These are phyloP conservation scores for Cotesia typhae DNA, from an alignment of 1,140 invertebrate genomes.

Conservation along the genomic window DNA sequence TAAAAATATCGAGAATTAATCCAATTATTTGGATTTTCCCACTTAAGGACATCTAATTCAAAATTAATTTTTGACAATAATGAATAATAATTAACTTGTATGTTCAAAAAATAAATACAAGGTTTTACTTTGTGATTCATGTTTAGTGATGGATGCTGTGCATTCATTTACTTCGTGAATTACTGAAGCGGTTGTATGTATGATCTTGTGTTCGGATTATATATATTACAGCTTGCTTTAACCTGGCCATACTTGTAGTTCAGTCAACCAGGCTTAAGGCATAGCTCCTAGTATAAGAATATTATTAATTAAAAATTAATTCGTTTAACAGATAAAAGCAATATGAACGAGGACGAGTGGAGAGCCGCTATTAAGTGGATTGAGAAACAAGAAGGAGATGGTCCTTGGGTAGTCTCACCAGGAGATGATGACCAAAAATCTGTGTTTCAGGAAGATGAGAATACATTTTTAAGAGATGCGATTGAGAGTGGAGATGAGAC, in stretches of 20 bases:
- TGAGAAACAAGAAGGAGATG: conserved; percentile 15
- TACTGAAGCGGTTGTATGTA: conserved; percentile 16
- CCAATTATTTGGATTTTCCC: too few relatives aligned
- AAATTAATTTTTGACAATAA: too few relatives aligned
- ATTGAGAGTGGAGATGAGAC: not conserved
- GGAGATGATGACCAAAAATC: conserved; percentile 7
- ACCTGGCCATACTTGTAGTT: conserved; percentile 27
- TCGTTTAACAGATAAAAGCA: conserved; percentile 15
- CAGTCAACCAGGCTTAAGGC: conserved; percentile 11
- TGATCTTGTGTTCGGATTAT: conserved; percentile 26
- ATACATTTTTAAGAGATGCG: not conserved
- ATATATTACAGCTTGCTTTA: conserved; percentile 20
- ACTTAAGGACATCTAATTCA: too few relatives aligned
- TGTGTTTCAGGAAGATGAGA: not conserved
- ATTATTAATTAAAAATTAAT: conserved; percentile 3
- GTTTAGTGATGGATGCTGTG: conserved; percentile 8
- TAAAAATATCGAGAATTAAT: too few relatives aligned
- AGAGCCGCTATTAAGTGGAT: conserved; percentile 5
- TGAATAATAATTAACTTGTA: too few relatives aligned
- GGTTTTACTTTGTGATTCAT: too few relatives aligned
- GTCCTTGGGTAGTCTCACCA: conserved; percentile 19
- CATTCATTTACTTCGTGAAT: conserved; percentile 15
- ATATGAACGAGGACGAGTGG: conserved; percentile 15
- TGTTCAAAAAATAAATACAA: too few relatives aligned
- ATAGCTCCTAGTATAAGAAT: conserved; percentile 22